Conservation (phyloP, 1,140 invertebrate species). For the Bombus ignitus region DNA sequence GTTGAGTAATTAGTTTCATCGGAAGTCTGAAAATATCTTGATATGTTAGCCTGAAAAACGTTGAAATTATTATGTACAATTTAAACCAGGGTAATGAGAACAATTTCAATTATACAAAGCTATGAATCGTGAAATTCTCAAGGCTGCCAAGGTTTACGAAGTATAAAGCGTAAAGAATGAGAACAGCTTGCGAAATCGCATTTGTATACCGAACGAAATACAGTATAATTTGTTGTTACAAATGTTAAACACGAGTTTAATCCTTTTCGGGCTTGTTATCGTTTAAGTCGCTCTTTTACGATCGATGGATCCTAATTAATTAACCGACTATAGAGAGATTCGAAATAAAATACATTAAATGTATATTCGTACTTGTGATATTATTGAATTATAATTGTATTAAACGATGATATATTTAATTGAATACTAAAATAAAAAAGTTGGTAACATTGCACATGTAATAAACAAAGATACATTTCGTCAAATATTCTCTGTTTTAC, state of each 20-base stretch:
- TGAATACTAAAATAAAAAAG: not conserved
- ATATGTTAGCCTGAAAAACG: not conserved
- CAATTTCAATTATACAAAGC: not conserved
- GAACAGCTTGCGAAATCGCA: not conserved
- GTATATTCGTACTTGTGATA: not conserved
- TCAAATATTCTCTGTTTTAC: too few species aligned
- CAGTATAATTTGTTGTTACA: not conserved
- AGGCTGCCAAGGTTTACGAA: not conserved
- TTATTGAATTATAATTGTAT: not conserved
- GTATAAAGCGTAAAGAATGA: not conserved
- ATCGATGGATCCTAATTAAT: not conserved
- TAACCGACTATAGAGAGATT: not conserved
- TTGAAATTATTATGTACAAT: conserved; percentile 4
- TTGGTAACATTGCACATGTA: not conserved
- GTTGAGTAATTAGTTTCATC: conserved; percentile 24
- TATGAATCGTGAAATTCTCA: not conserved
- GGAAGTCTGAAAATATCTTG: not conserved
- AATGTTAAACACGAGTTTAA: not conserved
- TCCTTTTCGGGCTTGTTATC: not conserved
- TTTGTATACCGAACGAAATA: not conserved
- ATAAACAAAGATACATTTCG: not conserved
- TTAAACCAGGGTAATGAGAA: not conserved
- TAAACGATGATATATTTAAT: not conserved
- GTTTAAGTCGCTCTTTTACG: not conserved
- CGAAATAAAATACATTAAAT: not conserved